Conservation (phyloP, 2,797 vertebrate genomes). For the Diplodus puntazzo region DNA sequence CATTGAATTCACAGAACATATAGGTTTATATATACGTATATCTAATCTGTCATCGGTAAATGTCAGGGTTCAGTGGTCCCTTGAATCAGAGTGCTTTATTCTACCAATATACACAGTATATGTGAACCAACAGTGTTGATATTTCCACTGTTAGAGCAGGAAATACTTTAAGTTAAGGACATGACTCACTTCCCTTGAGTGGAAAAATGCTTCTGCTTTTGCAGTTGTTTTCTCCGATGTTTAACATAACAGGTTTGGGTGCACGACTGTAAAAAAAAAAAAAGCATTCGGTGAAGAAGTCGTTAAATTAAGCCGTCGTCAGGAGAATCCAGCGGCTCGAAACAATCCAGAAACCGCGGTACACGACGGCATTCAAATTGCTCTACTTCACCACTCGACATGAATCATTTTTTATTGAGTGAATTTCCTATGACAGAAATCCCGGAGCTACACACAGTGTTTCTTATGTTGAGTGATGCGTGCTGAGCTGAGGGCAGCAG, state of each 20-base stretch:
- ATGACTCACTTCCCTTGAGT: not conserved
- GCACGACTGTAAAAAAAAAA: not conserved
- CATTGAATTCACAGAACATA: not conserved
- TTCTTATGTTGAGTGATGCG: not conserved
- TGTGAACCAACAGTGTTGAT: not conserved
- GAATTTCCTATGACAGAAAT: slow-evolving; percentile 2
- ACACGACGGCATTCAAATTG: not conserved
- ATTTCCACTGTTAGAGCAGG: not conserved
- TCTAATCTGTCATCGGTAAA: slow-evolving; percentile 4
- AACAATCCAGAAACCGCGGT: not conserved
- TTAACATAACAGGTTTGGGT: not conserved
- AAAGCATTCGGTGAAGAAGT: not conserved
- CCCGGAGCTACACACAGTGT: not conserved
- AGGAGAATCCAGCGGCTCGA: not conserved
- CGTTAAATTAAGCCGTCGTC: not conserved
- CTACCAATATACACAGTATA: slow-evolving; percentile 1
- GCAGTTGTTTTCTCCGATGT: not conserved
- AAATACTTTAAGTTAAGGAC: not conserved
- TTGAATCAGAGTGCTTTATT: slow-evolving; percentile 14
- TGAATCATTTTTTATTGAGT: not conserved
- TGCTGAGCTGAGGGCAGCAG: not conserved
- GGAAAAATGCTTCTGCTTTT: not conserved
- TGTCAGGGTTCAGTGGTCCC: slow-evolving; percentile 4
- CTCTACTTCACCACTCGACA: slow-evolving; percentile 2
- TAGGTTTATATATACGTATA: not conserved